Percentiles rank a stretch among this genome's conserved stretches.
These are phyloP conservation scores for Chloroceryle inda DNA, from an alignment of 2,797 vertebrate species.

Conservation along the genomic window DNA sequence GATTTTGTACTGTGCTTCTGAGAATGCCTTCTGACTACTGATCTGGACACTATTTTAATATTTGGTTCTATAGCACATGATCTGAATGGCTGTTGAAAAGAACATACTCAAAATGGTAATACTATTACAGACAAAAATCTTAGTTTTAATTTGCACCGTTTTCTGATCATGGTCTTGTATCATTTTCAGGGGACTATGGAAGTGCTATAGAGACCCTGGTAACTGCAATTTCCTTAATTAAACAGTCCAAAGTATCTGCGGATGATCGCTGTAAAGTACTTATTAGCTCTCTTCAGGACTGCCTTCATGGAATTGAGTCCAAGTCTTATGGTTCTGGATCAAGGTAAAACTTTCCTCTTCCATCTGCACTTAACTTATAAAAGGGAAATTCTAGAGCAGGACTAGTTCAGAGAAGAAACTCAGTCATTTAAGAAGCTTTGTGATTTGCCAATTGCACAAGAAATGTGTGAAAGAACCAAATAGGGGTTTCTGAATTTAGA, in stretches of 20 bases:
- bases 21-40: not conserved
- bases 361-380: not conserved
- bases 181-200: slow-evolving; percentile 92
- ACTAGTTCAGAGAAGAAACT: not conserved
- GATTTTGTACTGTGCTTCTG: not conserved
- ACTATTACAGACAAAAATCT: not conserved
- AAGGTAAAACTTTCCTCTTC: slow-evolving; percentile 87
- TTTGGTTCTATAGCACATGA: not conserved
- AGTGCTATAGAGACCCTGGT: slow-evolving; percentile 99
- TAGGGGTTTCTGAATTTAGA: not conserved
- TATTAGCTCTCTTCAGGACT: slow-evolving; percentile 98
- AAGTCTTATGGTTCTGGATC: slow-evolving; percentile 98
- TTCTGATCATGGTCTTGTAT: not conserved
- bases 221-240: slow-evolving; percentile 98
- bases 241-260: slow-evolving; percentile 98
- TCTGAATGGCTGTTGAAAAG: not conserved
- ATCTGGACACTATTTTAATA: not conserved
- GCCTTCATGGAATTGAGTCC: slow-evolving; percentile 98
- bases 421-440: not conserved
- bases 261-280: slow-evolving; percentile 99
- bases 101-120: not conserved
- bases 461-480: not conserved
- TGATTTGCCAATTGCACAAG: not conserved
- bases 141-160: not conserved
- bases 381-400: not conserved